Percentiles rank a stretch among this genome's conserved stretches.
Conservation (phyloP, 2,888 invertebrate genomes). For the Linnaemya tessellans region DNA sequence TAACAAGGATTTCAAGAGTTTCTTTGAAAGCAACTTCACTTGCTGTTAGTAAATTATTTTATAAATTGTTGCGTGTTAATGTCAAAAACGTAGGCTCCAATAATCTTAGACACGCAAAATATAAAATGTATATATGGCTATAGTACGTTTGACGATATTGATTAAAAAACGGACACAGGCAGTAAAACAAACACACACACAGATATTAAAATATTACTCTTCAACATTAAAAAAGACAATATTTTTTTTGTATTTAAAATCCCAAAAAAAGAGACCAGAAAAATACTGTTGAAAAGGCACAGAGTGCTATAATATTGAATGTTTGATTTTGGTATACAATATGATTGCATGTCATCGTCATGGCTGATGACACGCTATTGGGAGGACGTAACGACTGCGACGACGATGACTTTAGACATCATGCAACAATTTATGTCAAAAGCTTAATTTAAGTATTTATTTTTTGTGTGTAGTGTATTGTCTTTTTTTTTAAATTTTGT, state of each 20-base stretch:
- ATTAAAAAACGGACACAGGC: slow-evolving; percentile 41
- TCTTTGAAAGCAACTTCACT: background rate
- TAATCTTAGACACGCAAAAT: slow-evolving; percentile 68
- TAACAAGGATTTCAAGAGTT: slow-evolving; percentile 48
- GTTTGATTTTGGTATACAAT: slow-evolving; percentile 46
- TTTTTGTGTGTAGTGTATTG: background rate
- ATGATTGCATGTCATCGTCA: slow-evolving; percentile 66
- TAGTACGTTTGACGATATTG: slow-evolving; percentile 29
- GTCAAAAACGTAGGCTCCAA: slow-evolving; percentile 68
- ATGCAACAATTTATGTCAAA: slow-evolving; percentile 59
- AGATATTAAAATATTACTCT: slow-evolving; percentile 34
- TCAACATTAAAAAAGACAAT: slow-evolving; percentile 24
- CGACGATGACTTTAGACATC: slow-evolving; percentile 18
- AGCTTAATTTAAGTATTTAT: slow-evolving; percentile 42
- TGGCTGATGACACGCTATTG: slow-evolving; percentile 35
- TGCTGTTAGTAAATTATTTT: slow-evolving; percentile 63
- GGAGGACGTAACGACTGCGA: slow-evolving; percentile 18
- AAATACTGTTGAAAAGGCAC: slow-evolving; percentile 32
- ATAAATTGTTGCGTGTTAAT: slow-evolving; percentile 68
- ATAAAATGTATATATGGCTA: too few species aligned
- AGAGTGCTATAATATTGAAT: slow-evolving; percentile 53
- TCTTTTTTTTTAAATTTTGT: too few species aligned
- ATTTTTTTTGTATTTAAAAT: slow-evolving; percentile 43
- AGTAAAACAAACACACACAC: slow-evolving; percentile 19
- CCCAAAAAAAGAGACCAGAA: background rate